Evolutionary conservation across 2,113 vertebrate genomes (phyloP).

Genomic region (Salvator merianae): DNA sequence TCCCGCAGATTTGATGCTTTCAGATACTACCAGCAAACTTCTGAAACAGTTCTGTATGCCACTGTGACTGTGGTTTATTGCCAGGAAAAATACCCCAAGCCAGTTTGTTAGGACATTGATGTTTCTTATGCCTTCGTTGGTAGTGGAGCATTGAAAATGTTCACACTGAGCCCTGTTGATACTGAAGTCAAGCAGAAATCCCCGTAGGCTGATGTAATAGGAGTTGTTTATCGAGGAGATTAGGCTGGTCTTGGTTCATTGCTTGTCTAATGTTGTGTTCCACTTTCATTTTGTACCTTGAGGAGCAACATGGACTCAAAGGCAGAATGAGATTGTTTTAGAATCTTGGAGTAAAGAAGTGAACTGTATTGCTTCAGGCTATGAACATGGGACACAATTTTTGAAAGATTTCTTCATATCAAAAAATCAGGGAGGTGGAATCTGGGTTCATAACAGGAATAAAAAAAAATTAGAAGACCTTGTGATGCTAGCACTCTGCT

Average conservation of each 20-base stretch:
- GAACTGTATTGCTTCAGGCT: background rate
- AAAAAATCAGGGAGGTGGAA: background rate
- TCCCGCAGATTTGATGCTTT: conserved; percentile 58
- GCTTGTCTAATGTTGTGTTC: background rate
- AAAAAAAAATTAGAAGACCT: no score
- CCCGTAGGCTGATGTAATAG: conserved; percentile 9
- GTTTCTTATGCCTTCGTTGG: conserved; percentile 46
- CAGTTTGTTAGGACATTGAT: conserved; percentile 53
- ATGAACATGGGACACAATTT: background rate
- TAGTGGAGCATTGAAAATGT: conserved; percentile 19
- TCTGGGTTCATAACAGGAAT: no score
- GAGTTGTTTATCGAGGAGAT: conserved; percentile 8
- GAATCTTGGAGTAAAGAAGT: background rate
- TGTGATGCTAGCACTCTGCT: no score
- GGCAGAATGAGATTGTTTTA: background rate
- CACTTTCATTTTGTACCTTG: background rate
- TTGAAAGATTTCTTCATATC: background rate
- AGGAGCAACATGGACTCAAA: background rate
- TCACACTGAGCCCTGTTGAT: conserved; percentile 13
- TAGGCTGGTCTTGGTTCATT: conserved; percentile 6
- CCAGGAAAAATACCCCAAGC: conserved; percentile 61
- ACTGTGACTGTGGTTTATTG: conserved; percentile 39
- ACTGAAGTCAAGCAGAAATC: conserved; percentile 27
- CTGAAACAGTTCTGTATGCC: conserved; percentile 19
- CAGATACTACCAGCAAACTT: conserved; percentile 60